These are phyloP conservation scores for Chironomus striatipennis DNA, from an alignment of 1,140 invertebrate genomes.

Conservation along the genomic window DNA sequence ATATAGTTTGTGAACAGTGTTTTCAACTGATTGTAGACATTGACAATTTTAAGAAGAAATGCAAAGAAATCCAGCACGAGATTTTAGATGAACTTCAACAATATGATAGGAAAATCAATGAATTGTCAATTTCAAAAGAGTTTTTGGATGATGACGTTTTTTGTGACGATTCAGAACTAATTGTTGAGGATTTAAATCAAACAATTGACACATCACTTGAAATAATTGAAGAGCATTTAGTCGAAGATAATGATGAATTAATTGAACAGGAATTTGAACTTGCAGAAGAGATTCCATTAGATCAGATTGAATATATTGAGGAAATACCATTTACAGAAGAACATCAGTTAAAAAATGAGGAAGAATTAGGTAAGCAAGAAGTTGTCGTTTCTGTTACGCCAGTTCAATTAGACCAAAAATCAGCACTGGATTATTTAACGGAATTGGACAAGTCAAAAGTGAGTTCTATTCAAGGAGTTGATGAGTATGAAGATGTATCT, in stretches of 20 bases:
- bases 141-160: background rate
- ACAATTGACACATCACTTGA: background rate
- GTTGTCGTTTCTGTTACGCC: background rate
- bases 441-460: background rate
- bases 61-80: background rate
- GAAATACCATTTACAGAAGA: background rate
- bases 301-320: background rate
- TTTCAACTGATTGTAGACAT: background rate
- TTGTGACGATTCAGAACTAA: background rate
- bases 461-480: background rate
- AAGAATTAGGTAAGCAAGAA: background rate
- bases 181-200: background rate
- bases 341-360: background rate
- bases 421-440: background rate
- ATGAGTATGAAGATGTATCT: background rate
- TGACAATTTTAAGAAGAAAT: background rate
- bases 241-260: background rate
- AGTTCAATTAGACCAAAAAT: background rate
- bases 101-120: background rate
- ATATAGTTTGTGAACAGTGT: slow-evolving; percentile 5
- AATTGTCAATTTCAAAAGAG: slow-evolving; percentile 1
- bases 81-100: background rate
- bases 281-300: background rate
- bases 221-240: background rate
- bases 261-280: background rate